Evolutionary conservation across 2,888 invertebrate genomes (phyloP), one percentile per base, ranked within the genome.

Genomic region (Brachylomia viminalis): DNA sequence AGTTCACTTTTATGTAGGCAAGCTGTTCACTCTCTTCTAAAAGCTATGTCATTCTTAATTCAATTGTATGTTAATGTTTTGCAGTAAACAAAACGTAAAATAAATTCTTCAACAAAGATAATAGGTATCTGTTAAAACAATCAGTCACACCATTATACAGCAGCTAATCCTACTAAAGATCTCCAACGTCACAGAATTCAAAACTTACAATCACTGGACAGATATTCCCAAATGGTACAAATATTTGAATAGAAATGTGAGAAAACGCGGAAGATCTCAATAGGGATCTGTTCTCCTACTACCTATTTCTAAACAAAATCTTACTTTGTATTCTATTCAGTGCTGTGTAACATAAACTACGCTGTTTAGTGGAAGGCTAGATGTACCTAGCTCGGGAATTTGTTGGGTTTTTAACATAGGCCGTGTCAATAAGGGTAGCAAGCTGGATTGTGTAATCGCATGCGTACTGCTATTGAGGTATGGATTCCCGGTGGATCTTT

Each of bases 231-330:
- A 87, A 88, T 88, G 87, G 82, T 86, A 81, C 17, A 88, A 89
- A 91, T 90, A 92, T 92, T 91, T 92, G 91, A 93, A 93, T 93
- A 92, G 87, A 91, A 92, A 93, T 92, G 90, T 87, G 88, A 75
- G 72, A 76, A 80, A 64, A 84, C 73, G 79, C 87, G 86, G 88
- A 83, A 89, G 83, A 89, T 88, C 88, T 87, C 91, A 82, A 89
- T 90, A 73, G 88, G 80, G 83, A 89, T 87, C 84, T 74, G 79
- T 67, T 72, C 77, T 78, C 49, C 64, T 58, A 72, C 59, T 76
- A 84, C 62, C 79, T 76, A 79, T 82, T 83, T 85, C 72, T 72
- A 61, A 74, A 85, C 76, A 68, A 75, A 77, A 80, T 73, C 59
- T 86, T 70, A 83, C 74, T 85, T 79, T 71, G 83, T 85, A 80